Evolutionary conservation across 2,888 invertebrate species (phyloP).

Genomic region (Charanyca ferruginea): DNA sequence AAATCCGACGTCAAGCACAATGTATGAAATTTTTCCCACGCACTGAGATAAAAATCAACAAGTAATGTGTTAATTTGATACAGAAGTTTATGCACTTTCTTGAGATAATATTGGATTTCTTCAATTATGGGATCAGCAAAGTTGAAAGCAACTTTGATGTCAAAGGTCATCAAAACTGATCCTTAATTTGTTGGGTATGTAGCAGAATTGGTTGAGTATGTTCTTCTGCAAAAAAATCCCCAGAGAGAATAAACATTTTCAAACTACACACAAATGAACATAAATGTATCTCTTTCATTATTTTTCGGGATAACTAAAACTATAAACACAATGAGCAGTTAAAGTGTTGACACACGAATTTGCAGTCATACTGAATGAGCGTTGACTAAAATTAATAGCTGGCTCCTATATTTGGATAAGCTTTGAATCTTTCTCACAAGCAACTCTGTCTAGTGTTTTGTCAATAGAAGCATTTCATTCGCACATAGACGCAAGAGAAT

Average conservation of each 20-base stretch:
- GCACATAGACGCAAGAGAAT: slow-evolving; percentile 32
- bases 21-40: slow-evolving; percentile 57
- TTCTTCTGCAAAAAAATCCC: no score
- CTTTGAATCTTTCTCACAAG: slow-evolving; percentile 20
- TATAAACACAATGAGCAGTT: background rate
- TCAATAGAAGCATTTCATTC: slow-evolving; percentile 47
- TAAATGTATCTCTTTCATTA: background rate
- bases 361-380: background rate
- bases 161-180: background rate
- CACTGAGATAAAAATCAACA: slow-evolving; percentile 44
- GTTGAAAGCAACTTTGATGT: slow-evolving; percentile 8
- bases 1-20: slow-evolving; percentile 38
- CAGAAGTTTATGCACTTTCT: slow-evolving; percentile 47
- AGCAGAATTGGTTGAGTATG: background rate
- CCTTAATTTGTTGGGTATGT: background rate
- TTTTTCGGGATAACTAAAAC: background rate
- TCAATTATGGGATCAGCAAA: background rate
- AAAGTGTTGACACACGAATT: background rate
- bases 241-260: background rate
- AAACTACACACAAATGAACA: background rate
- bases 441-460: slow-evolving; percentile 30
- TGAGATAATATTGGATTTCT: slow-evolving; percentile 29
- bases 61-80: slow-evolving; percentile 50
- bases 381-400: slow-evolving; percentile 22
- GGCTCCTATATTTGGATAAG: slow-evolving; percentile 27